phyloP scores from a whole-genome alignment of 2,888 invertebrate genomes.

The Stenodema calcarata region DNA sequence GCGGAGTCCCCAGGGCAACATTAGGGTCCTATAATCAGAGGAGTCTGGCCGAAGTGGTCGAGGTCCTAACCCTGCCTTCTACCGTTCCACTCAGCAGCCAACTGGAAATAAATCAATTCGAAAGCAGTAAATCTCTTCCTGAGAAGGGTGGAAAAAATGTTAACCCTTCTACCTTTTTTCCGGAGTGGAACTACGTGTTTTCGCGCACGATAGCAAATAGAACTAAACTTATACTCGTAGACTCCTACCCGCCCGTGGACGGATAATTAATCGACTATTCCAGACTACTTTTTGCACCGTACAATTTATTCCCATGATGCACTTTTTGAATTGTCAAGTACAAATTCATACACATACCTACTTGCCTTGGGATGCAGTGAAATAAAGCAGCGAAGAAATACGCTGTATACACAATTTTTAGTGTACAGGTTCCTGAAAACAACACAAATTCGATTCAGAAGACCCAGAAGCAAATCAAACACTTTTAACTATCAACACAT shows the following conservation, averaged over 20 bases:
- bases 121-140: slow-evolving; percentile 4
- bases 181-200: not conserved
- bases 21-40: slow-evolving; percentile 4
- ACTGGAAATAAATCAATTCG: slow-evolving; percentile 11
- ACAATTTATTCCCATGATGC: not conserved
- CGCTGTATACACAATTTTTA: too few species aligned
- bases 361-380: too few species aligned
- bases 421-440: too few species aligned
- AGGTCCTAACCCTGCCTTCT: not conserved
- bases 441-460: too few species aligned
- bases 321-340: not conserved
- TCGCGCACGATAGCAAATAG: not conserved
- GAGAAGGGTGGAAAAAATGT: not conserved
- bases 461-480: too few species aligned
- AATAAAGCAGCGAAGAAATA: too few species aligned
- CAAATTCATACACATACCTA: too few species aligned
- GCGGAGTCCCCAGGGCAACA: not conserved
- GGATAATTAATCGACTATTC: too few species aligned
- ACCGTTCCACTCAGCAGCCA: not conserved
- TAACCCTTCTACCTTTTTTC: not conserved
- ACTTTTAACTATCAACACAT: too few species aligned
- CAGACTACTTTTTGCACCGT: not conserved
- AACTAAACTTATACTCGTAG: not conserved
- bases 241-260: too few species aligned
- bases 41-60: slow-evolving; percentile 1